Conservation (phyloP, 2,888 invertebrate species). For the Gonocerus acuteangulatus region DNA sequence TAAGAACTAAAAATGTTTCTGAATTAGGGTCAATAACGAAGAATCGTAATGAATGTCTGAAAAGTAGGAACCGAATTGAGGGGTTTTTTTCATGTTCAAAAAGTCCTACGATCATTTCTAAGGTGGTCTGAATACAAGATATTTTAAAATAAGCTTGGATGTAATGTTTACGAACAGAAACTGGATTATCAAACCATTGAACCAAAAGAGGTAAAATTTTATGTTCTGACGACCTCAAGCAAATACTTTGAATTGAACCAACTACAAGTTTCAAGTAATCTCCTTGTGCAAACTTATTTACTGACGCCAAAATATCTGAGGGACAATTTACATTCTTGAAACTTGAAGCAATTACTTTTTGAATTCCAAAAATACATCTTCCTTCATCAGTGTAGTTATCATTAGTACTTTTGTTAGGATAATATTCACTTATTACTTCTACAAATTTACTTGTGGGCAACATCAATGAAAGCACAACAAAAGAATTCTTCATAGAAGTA, state of each 20-base stretch:
- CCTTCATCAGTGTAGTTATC: constrained; percentile 26
- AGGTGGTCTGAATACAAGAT: constrained; percentile 14
- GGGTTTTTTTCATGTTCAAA: constrained; percentile 31
- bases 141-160: constrained; percentile 20
- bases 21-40: constrained; percentile 24
- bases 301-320: constrained; percentile 10
- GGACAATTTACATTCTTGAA: constrained; percentile 25
- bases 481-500: constrained; percentile 3
- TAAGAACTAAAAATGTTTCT: constrained; percentile 26
- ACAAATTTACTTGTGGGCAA: constrained; percentile 13
- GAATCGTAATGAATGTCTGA: constrained; percentile 8
- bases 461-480: constrained; percentile 25
- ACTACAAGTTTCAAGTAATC: constrained; percentile 33
- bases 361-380: constrained; percentile 19
- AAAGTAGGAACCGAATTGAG: constrained; percentile 29
- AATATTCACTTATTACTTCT: constrained; percentile 1
- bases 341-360: constrained; percentile 9
- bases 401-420: constrained; percentile 12
- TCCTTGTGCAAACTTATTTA: constrained; percentile 29
- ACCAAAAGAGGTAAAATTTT: constrained; percentile 23
- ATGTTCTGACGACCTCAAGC: constrained; percentile 23
- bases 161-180: constrained; percentile 32
- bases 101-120: constrained; percentile 5
- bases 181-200: constrained; percentile 28
- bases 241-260: constrained; percentile 24